Conservation (phyloP, 2,888 invertebrate genomes). For the Exocentrus adspersus region DNA sequence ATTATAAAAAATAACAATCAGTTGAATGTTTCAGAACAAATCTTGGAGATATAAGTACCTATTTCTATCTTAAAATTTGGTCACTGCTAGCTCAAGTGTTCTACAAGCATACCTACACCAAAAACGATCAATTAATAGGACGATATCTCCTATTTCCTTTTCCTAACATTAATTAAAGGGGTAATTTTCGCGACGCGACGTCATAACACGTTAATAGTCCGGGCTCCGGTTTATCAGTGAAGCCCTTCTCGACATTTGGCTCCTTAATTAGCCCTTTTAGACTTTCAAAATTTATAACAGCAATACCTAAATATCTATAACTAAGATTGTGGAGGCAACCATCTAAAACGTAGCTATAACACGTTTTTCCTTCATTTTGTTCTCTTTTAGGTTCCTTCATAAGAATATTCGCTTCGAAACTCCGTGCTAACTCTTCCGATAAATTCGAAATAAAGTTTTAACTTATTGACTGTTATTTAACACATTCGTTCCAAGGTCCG, state of each 20-base stretch:
- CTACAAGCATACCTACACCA: too few relatives aligned
- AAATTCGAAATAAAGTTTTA: conserved; percentile 9
- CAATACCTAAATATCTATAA: too few relatives aligned
- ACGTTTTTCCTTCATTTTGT: too few relatives aligned
- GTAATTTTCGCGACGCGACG: conserved; percentile 51
- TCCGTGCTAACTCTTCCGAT: background rate
- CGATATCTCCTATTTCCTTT: conserved; percentile 43
- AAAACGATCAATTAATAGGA: background rate
- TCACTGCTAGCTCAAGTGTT: too few relatives aligned
- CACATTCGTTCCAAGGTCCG: conserved; percentile 3
- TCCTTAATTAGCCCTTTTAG: conserved; percentile 36
- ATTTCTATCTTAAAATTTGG: too few relatives aligned
- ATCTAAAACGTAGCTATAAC: too few relatives aligned
- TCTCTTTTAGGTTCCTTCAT: background rate
- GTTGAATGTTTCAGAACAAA: too few relatives aligned
- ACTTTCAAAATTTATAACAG: conserved; percentile 11
- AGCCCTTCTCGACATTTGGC: conserved; percentile 33
- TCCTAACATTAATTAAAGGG: conserved; percentile 49
- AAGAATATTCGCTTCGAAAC: background rate
- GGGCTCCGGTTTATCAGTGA: conserved; percentile 35
- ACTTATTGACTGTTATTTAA: conserved; percentile 15
- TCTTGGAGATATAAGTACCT: too few relatives aligned
- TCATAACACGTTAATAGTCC: conserved; percentile 51
- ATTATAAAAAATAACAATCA: too few relatives aligned
- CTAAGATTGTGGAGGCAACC: too few relatives aligned